Conservation (phyloP, 2,888 invertebrate genomes). For the Psylliodes chrysocephalus region DNA sequence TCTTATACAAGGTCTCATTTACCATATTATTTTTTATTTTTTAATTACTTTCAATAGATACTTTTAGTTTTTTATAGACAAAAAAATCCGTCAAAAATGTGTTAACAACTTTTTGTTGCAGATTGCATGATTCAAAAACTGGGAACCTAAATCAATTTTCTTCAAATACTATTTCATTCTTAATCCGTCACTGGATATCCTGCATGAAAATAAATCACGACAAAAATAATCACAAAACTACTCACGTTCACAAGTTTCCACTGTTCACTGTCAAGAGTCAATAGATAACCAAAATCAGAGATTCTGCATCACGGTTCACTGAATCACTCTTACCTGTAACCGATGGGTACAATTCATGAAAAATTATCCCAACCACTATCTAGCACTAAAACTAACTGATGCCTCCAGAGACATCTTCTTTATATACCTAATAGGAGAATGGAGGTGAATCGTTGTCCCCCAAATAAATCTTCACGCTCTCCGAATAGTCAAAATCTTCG, state of each 20-base stretch:
- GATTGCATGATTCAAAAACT: too few species aligned
- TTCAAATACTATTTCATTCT: too few species aligned
- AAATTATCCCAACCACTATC: conserved; percentile 20
- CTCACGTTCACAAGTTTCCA: conserved; percentile 1
- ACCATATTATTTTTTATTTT: too few species aligned
- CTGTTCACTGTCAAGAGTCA: neutral
- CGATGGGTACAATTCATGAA: conserved; percentile 5
- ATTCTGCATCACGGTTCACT: conserved; percentile 19
- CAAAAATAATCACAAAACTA: neutral
- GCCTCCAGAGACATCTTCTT: conserved; percentile 33
- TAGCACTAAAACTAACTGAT: conserved; percentile 31
- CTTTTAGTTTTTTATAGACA: too few species aligned
- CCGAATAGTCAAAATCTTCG: neutral
- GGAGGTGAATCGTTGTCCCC: conserved; percentile 34
- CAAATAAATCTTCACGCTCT: conserved; percentile 14
- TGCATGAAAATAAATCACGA: too few species aligned
- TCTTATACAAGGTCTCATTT: too few species aligned
- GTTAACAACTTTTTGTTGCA: too few species aligned
- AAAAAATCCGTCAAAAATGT: too few species aligned
- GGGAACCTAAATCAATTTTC: too few species aligned
- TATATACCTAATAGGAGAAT: conserved; percentile 33
- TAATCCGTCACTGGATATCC: too few species aligned
- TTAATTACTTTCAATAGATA: too few species aligned
- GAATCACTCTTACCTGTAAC: conserved; percentile 20
- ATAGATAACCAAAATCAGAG: neutral